Base-by-base conservation (phyloP, 2,797 vertebrate genomes). In the Characodon lateralis region DNA sequence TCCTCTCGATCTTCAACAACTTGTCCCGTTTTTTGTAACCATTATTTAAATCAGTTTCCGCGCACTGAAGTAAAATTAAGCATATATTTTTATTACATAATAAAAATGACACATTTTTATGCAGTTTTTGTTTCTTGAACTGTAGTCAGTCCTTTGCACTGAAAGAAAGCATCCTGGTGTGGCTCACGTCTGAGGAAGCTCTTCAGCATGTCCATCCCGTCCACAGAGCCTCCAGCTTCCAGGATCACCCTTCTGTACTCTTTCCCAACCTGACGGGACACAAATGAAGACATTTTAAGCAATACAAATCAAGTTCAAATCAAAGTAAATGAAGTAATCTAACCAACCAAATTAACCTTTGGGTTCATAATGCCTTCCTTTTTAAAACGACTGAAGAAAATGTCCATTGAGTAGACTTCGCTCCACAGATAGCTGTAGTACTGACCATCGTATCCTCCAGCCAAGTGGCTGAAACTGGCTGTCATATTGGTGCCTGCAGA, bases 381-480 rank as follows among this genome's bases (percentile, higher is more conserved):
- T 81, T 96, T 98, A 91, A 99, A 99, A 79, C 96, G 96, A 86
- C 94, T 98, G 89, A 97, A 96, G 88, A 96, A 99, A 66, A 99
- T 98, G 91, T 99, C 98, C 95, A 95, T 95, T 85, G 97, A 97
- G 95, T 97, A 98, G 46, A 99, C 97, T 88, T 99, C 97, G 78
- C 98, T 99, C 97, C 97, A 99, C 51, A 99, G 93, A 87, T 98
- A 99, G 76, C 98, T 96, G 51, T 99, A 99, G 90, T 99, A 99
- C 50, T 98, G 98, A 66, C 96, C 97, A 81, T 98, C 98, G 14
- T 77, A 71, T 39, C 76, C 76, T 77, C 55, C 68, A 10, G 68
- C 43, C 68, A 77, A 71, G 55, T 77, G 68, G 53, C 76, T 61
- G 43, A 77, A 77, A 48, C 97, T 98, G 77, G 98, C 97, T 0